Evolutionary conservation across 2,113 vertebrate genomes (phyloP).

Genomic region (Ailuropoda melanoleuca): DNA sequence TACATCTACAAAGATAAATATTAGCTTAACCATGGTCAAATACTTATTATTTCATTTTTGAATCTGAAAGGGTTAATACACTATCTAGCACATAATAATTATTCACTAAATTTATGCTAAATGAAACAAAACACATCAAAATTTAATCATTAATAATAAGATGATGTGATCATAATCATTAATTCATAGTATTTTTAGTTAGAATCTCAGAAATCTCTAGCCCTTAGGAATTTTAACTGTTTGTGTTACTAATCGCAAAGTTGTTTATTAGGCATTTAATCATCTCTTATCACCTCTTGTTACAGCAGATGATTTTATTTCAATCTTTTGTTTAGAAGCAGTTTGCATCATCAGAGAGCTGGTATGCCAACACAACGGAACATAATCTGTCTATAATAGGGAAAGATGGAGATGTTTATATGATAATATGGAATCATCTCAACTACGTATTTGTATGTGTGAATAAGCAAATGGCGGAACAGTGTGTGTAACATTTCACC

Average conservation of each 20-base stretch:
- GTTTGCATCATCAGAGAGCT: not conserved
- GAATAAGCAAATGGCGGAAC: not conserved
- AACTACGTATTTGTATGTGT: not conserved
- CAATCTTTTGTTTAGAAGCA: not conserved
- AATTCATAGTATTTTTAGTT: not conserved
- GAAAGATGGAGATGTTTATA: not conserved
- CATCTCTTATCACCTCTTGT: not conserved
- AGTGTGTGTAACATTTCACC: not conserved
- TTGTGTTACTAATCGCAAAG: not conserved
- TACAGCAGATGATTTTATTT: not conserved
- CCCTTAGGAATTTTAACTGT: not conserved
- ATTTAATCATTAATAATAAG: not conserved
- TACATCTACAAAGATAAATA: not conserved
- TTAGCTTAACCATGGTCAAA: not conserved
- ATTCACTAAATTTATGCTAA: not conserved
- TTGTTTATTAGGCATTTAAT: not conserved
- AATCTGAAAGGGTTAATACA: not conserved
- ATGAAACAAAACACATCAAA: not conserved
- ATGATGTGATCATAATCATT: not conserved
- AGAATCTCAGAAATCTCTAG: not conserved
- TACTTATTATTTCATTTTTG: conserved; percentile 7
- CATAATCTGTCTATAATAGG: not conserved
- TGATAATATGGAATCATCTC: not conserved
- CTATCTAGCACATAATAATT: not conserved
- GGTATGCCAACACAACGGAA: not conserved